Conservation (phyloP, 2,113 vertebrate species). For the Clarias macrocephalus region DNA sequence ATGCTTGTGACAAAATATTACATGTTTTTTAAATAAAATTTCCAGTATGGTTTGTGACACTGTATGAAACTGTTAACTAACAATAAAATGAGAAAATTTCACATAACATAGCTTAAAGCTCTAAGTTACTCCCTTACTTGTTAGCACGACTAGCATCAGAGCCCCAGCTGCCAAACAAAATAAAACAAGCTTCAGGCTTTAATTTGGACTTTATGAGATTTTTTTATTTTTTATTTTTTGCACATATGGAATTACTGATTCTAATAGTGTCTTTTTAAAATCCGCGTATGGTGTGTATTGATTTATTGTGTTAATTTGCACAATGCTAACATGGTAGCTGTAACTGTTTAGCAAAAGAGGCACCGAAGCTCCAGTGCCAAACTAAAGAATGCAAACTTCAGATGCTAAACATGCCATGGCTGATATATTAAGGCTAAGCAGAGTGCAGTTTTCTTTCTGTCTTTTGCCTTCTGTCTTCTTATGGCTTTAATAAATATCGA, state of each 20-base stretch:
- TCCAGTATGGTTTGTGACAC: not conserved
- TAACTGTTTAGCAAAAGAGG: not conserved
- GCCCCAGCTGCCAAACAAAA: not conserved
- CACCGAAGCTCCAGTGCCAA: not conserved
- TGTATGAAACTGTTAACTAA: not conserved
- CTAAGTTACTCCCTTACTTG: not conserved
- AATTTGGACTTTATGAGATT: not conserved
- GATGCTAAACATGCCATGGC: not conserved
- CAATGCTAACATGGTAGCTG: not conserved
- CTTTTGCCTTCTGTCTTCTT: not conserved
- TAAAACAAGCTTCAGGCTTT: not conserved
- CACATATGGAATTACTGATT: not conserved
- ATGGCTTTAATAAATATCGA: not conserved
- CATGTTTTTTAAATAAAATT: not conserved
- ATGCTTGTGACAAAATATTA: not conserved
- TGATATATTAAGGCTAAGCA: not conserved
- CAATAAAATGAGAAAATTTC: not conserved
- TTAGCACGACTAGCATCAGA: not conserved
- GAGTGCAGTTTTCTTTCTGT: not conserved
- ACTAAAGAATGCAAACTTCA: not conserved
- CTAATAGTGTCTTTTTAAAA: not conserved
- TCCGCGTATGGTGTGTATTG: not conserved
- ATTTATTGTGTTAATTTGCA: not conserved
- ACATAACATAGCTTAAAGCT: not conserved
- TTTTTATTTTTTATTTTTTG: not conserved